phyloP scores from a whole-genome alignment of 1,140 invertebrate species.

The Polypedilum vanderplanki region DNA sequence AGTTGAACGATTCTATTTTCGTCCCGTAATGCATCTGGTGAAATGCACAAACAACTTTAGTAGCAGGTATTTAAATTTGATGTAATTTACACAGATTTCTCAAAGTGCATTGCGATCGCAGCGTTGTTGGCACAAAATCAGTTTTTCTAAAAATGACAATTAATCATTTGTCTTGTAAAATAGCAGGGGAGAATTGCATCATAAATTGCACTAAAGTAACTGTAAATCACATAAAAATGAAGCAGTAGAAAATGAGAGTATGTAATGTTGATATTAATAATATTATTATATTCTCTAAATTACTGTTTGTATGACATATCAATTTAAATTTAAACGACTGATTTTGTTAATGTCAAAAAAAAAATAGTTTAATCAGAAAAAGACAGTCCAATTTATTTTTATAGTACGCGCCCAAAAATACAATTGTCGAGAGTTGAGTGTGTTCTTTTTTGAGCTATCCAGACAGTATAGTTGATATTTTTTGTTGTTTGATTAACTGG shows the following conservation, averaged over 20 bases:
- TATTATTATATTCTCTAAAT: too few relatives aligned
- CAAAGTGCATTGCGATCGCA: neutral
- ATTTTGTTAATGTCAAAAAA: too few relatives aligned
- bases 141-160: neutral
- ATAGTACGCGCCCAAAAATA: neutral
- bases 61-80: neutral
- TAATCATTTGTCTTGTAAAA: constrained; percentile 7
- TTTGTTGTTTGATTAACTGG: neutral
- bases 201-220: neutral
- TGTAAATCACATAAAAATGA: too few relatives aligned
- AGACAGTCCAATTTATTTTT: neutral
- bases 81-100: constrained; percentile 2
- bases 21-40: constrained; percentile 4
- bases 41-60: neutral
- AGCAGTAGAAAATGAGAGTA: too few relatives aligned
- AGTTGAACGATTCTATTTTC: neutral
- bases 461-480: neutral
- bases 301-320: too few relatives aligned
- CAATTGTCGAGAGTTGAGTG: neutral
- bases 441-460: neutral
- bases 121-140: neutral
- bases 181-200: neutral
- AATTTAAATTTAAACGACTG: too few relatives aligned
- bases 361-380: too few relatives aligned
- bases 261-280: too few relatives aligned